Evolutionary conservation across 23 tunicate genomes (phyloP), one percentile per base, ranked within the genome.

Genomic region (Oikopleura dioica): DNA sequence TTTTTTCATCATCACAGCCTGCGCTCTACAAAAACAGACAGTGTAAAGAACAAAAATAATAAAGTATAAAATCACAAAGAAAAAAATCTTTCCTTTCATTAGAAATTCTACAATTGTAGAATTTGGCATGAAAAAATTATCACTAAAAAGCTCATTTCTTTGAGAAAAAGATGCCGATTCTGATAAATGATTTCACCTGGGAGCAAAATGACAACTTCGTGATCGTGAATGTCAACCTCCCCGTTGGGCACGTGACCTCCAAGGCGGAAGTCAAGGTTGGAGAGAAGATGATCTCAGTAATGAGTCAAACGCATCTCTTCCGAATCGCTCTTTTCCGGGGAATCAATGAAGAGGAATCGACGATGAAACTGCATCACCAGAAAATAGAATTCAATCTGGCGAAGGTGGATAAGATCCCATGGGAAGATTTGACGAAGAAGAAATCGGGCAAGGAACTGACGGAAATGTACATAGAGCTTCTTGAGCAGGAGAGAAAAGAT

Each of bases 201-300:
- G 72, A 63, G 2, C 72, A 23, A 63, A 63, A 23, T 63, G 72
- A 63, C 2, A 31, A 2, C 2, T 16, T 63, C 26, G 72, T 63
- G 72, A 63, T 31, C 30, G 72, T 63, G 33, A 2, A 23, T 63
- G 72, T 63, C 2, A 63, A 23, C 30, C 72, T 63, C 2, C 72
- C 72, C 4, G 33, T 31, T 24, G 72, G 72, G 4, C 72, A 23
- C 16, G 26, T 28, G 72, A 31, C 4, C 33, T 44, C 32, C 2
- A 63, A 63, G 33, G 72, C 72, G 33, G 72, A 63, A 63, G 33
- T 63, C 26, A 63, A 63, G 26, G 72, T 63, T 63, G 72, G 33
- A 28, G 26, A 63, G 29, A 23, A 63, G 2, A 23, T n/a, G n/a
- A n/a, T n/a, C n/a, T n/a, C n/a, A n/a, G n/a, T n/a, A n/a, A n/a